phyloP scores from a whole-genome alignment of 2,113 vertebrate genomes.

The Pterocles orientalis region DNA sequence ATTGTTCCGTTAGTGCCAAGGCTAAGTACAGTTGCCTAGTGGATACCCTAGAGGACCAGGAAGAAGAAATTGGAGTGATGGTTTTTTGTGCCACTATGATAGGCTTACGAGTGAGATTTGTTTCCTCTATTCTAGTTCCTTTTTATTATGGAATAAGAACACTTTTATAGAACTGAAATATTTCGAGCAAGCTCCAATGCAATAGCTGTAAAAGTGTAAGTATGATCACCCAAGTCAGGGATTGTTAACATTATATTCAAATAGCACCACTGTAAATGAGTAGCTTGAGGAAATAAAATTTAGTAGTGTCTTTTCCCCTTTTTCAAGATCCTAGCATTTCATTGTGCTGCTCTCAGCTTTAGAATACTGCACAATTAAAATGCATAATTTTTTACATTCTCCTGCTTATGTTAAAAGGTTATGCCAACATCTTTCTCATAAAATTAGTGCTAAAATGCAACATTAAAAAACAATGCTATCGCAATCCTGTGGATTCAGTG shows the following conservation, averaged over 20 bases:
- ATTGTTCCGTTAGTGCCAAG: not conserved
- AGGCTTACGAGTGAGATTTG: not conserved
- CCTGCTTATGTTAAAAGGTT: not conserved
- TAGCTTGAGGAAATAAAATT: not conserved
- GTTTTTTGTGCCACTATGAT: fast-evolving
- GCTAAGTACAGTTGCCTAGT: not conserved
- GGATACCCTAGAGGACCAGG: not conserved
- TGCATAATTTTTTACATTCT: not conserved
- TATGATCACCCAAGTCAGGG: not conserved
- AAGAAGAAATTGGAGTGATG: not conserved
- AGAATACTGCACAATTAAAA: not conserved
- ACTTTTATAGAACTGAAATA: not conserved
- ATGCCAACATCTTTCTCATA: not conserved
- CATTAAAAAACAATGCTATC: not conserved
- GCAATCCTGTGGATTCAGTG: not conserved
- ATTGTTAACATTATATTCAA: not conserved
- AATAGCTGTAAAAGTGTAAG: not conserved
- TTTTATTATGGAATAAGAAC: not conserved
- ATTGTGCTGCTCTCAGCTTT: not conserved
- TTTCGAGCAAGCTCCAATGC: not conserved
- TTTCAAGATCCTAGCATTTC: not conserved
- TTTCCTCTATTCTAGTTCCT: not conserved
- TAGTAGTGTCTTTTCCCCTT: not conserved
- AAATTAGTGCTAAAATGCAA: not conserved
- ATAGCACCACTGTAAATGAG: not conserved